Base-by-base conservation (phyloP, 2,113 vertebrate species). In the Syngnathoides biaculeatus region DNA sequence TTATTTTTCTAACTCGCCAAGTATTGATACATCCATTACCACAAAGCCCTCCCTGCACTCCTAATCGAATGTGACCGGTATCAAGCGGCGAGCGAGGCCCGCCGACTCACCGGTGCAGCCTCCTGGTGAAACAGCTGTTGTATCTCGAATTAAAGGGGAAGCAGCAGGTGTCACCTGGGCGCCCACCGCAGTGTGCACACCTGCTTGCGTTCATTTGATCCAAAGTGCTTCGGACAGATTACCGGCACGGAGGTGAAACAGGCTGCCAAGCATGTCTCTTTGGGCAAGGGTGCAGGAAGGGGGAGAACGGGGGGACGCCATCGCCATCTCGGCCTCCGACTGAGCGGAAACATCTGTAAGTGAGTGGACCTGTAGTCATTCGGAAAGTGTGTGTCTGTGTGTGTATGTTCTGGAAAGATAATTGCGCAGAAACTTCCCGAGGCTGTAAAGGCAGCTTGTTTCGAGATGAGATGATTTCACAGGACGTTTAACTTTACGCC, bases 401-500 rank as follows among this genome's bases (percentile, higher is more conserved):
- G 22, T 76, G 13, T n/a, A n/a, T 39, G 70, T 55, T 67, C 76
- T 53, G 69, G 79, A 64, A 35, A 65, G 87, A 85, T 88, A 84
- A 87, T 84, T 72, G 80, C 77, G 74, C 67, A 83, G 86, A 87
- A 61, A 71, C 74, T 81, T 86, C 85, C 78, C 1, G 59, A 77
- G 83, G 86, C 87, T 69, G 81, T 84, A 84, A 85, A 81, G 66
- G 85, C 86, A 77, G 87, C 85, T 90, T 87, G 83, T 89, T 89
- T 81, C 83, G 11, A 81, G 79, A 85, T 78, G 84, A 84, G 87
- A 86, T 89, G 87, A 88, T 92, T 94, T 94, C 90, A 94, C 89
- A 89, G 92, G 82, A 89, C 89, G 86, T 92, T 92, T 89, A 89
- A 90, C 89, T 94, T 93, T 82, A 93, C 81, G 83, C 83, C 79